Conservation (phyloP, 2,113 vertebrate species). For the Cathartes aura region DNA sequence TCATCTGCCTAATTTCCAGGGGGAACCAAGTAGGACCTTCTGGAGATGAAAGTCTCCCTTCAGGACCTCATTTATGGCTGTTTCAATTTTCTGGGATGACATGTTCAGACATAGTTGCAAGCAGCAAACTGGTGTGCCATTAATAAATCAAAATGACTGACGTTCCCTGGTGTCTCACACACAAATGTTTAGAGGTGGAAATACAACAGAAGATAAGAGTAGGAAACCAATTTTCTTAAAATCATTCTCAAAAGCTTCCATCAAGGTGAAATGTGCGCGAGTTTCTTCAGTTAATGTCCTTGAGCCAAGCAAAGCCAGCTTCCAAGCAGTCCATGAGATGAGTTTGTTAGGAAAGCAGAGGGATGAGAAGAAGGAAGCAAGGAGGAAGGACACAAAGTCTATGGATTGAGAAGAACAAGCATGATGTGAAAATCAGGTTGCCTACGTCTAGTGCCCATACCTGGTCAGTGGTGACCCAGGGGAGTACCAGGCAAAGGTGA, state of each 20-base stretch:
- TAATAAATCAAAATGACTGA: not conserved
- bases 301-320: not conserved
- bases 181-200: not conserved
- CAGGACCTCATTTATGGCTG: not conserved
- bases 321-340: not conserved
- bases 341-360: not conserved
- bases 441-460: fast-evolving
- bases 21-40: not conserved
- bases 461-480: not conserved
- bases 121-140: not conserved
- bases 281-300: not conserved
- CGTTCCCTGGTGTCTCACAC: not conserved
- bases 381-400: not conserved
- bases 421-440: not conserved
- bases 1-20: not conserved
- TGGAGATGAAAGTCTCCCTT: not conserved
- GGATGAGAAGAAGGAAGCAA: not conserved
- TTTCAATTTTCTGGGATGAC: not conserved
- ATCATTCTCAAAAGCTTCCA: not conserved
- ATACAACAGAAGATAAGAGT: not conserved
- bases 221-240: not conserved
- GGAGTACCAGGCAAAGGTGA: not conserved
- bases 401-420: not conserved
- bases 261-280: not conserved
- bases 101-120: not conserved